Conservation (phyloP, 1,140 invertebrate species). For the Drosophila ohnishii region DNA sequence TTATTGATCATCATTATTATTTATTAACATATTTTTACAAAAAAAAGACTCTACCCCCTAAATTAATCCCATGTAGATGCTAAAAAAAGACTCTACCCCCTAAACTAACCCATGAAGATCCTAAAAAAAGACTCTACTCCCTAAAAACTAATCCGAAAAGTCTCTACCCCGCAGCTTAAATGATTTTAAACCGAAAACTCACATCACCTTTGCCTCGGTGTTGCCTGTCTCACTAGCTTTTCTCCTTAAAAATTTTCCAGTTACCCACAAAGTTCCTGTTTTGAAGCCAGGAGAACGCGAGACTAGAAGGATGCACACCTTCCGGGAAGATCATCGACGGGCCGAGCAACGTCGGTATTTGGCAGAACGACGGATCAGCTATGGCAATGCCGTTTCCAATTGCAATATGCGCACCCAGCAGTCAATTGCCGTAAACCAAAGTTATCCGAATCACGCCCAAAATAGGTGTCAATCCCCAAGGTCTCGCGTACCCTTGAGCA, state of each 20-base stretch:
- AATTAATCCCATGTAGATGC: not conserved
- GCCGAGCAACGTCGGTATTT: slow-evolving; percentile 32
- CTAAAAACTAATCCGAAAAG: not conserved
- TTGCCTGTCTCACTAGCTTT: not conserved
- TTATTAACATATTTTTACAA: too few relatives aligned
- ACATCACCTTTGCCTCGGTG: not conserved
- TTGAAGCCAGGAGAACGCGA: not conserved
- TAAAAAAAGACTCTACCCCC: not conserved
- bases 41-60: not conserved
- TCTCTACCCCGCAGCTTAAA: not conserved
- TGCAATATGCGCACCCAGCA: slow-evolving; percentile 23
- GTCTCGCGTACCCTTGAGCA: not conserved
- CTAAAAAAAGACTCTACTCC: not conserved
- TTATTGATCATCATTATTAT: too few relatives aligned
- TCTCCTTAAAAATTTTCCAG: not conserved
- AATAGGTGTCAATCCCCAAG: not conserved
- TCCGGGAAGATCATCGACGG: not conserved
- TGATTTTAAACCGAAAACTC: not conserved
- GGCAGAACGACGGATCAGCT: slow-evolving; percentile 26
- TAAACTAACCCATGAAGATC: not conserved
- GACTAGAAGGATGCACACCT: not conserved
- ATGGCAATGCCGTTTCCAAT: slow-evolving; percentile 52
- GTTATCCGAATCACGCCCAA: not conserved
- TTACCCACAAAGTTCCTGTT: not conserved
- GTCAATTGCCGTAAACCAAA: too few relatives aligned